Evolutionary conservation across 2,113 vertebrate genomes (phyloP).

Genomic region (Daboia siamensis): DNA sequence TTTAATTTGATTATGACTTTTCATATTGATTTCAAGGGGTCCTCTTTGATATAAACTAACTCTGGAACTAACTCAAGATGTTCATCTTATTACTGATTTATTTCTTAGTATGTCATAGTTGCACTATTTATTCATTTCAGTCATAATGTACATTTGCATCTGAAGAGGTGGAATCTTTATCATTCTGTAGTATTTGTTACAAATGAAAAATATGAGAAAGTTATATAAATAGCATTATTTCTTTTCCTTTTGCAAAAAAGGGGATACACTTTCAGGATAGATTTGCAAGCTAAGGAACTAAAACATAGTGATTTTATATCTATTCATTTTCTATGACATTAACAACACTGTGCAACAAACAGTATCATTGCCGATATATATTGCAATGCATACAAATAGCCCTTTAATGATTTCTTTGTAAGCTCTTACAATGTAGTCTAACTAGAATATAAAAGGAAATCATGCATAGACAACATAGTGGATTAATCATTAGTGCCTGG

Average conservation of each 20-base stretch:
- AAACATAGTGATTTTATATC: constrained; percentile 36
- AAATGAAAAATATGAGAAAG: not conserved
- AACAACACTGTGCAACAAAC: constrained; percentile 54
- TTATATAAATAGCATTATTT: not conserved
- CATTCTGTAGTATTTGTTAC: not conserved
- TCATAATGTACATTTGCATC: not conserved
- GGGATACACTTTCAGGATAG: constrained; percentile 16
- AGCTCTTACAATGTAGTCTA: constrained; percentile 45
- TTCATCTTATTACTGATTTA: not conserved
- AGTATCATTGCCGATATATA: constrained; percentile 58
- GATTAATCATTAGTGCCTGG: constrained; percentile 55
- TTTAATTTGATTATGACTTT: not conserved
- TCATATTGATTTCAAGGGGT: not conserved
- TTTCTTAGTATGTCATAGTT: not conserved
- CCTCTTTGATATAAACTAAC: too few relatives aligned
- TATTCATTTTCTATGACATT: constrained; percentile 55
- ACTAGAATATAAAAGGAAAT: constrained; percentile 57
- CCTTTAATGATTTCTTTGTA: constrained; percentile 57
- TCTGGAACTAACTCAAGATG: not conserved
- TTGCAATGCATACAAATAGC: constrained; percentile 53
- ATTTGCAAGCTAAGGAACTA: constrained; percentile 44
- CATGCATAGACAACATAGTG: constrained; percentile 49
- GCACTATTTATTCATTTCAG: not conserved
- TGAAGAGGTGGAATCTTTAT: not conserved
- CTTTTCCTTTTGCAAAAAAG: constrained; percentile 16